Percentiles rank a stretch among this genome's conserved stretches.
phyloP scores from a whole-genome alignment of 2,797 vertebrate species.

The Hozukius guyotensis region DNA sequence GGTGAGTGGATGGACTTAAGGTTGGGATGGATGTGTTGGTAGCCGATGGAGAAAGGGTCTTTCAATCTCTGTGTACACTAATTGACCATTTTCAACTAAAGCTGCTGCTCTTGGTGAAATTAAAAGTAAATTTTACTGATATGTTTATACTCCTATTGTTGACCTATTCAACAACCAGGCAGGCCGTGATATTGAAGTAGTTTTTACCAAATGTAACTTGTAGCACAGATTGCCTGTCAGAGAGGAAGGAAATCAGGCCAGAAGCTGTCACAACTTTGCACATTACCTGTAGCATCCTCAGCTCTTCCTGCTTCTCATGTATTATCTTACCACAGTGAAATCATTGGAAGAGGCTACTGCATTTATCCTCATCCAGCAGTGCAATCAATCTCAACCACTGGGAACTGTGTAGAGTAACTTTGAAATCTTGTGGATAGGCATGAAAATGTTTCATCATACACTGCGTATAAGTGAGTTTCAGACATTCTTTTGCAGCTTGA shows the following conservation, averaged over 20 bases:
- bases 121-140: neutral
- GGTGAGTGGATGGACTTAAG: constrained; percentile 82
- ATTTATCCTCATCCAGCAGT: constrained; percentile 8
- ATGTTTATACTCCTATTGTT: neutral
- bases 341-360: neutral
- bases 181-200: neutral
- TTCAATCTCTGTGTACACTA: neutral
- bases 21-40: neutral
- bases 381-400: neutral
- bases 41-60: neutral
- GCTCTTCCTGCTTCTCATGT: constrained; percentile 62
- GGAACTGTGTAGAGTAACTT: neutral
- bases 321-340: constrained; percentile 43
- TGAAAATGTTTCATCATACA: neutral
- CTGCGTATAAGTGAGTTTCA: neutral
- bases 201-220: neutral
- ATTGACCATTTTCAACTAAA: neutral
- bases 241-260: constrained; percentile 13
- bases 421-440: neutral
- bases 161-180: neutral
- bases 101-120: neutral
- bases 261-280: constrained; percentile 4
- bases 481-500: neutral
- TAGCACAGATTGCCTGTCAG: constrained; percentile 3
- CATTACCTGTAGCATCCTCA: constrained; percentile 2